Evolutionary conservation across 2,888 invertebrate genomes (phyloP), one percentile per base, ranked within the genome.

Genomic region (Colletes collaris): DNA sequence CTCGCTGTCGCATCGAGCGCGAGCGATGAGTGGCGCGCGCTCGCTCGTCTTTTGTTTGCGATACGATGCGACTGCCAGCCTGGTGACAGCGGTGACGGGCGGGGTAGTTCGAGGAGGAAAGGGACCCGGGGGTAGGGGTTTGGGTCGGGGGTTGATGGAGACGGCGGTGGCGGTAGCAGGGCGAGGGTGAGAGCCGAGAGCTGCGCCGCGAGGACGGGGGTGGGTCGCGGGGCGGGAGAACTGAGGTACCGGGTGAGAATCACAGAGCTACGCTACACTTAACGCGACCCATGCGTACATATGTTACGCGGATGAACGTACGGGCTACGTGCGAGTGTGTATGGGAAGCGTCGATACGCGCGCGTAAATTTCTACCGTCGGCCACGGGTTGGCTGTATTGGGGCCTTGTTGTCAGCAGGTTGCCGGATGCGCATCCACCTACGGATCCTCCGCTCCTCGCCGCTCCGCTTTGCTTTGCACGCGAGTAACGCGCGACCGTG

Each of bases 1-100:
- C 90, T 92, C 91, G 92, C 90, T 91, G 92, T 90, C 91, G 90
- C 91, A 91, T 91, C 88, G 89, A 89, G 88, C 89, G 87, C 90
- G 88, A 89, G 87, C 91, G 90, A 91, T 90, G 91, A 91, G 91
- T 91, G 89, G 90, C 91, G 90, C 91, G 90, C 90, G 89, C 90
- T 89, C 87, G 90, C 89, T 91, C 91, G 92, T 91, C 92, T 92
- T 92, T 92, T 92, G 92, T 92, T 92, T 92, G 92, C 91, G 89
- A 90, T 90, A 86, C 90, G 89, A 91, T 91, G 90, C 89, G 91
- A 90, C 90, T 89, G 89, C 88, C 91, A 89, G 87, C 79, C 82
- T 81, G 86, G 85, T 86, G 89, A 85, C 81, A 86, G 82, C 77
- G 73, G 76, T 46, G 73, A 81, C 74, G 86, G 65, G 75, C 75